Conservation (phyloP, 1,140 invertebrate genomes). For the Heliconius eleuchia region DNA sequence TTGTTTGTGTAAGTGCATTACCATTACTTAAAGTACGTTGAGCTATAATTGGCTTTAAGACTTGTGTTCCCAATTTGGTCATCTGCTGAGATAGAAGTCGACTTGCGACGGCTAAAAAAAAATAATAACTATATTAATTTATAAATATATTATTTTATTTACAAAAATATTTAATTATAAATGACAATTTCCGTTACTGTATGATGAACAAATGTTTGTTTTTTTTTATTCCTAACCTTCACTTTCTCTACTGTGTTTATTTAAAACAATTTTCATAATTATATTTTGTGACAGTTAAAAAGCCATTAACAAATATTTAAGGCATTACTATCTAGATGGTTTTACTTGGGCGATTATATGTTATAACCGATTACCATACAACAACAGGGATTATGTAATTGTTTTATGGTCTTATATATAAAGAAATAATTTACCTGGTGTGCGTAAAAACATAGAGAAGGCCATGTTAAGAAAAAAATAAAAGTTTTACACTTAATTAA, state of each 20-base stretch:
- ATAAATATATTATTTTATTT: background rate
- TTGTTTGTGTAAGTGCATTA: constrained; percentile 44
- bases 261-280: background rate
- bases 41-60: constrained; percentile 40
- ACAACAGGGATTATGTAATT: constrained; percentile 56
- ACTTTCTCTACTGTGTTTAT: background rate
- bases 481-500: constrained; percentile 17
- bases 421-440: constrained; percentile 49
- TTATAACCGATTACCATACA: background rate
- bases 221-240: background rate
- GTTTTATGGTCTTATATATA: constrained; percentile 38
- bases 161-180: background rate
- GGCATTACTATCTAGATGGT: background rate
- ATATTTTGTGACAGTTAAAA: background rate
- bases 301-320: background rate
- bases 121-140: background rate
- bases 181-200: no score
- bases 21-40: constrained; percentile 43
- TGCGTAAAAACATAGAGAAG: constrained; percentile 61
- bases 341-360: background rate
- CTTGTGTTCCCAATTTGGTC: constrained; percentile 57
- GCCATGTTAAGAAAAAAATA: constrained; percentile 48
- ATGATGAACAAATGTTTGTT: background rate
- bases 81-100: constrained; percentile 58
- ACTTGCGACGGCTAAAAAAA: constrained; percentile 52